Percentiles rank a stretch among this genome's conserved stretches.
These are phyloP conservation scores for Trachops cirrhosus DNA, from an alignment of 2,797 vertebrate genomes.

Conservation along the genomic window DNA sequence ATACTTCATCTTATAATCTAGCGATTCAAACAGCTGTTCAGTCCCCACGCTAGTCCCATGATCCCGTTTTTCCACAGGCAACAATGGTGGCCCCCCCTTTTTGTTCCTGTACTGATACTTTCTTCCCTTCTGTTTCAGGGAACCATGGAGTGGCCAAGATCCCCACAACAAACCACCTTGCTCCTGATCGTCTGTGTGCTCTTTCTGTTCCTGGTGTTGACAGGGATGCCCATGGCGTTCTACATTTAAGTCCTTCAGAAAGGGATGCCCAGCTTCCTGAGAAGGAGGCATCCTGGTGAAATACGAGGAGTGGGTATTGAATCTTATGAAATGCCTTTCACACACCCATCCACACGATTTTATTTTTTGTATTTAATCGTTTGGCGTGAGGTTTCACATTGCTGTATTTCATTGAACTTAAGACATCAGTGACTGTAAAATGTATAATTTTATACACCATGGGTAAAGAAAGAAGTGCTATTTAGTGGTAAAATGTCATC, in stretches of 20 bases:
- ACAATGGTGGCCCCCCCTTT: not conserved
- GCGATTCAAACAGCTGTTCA: not conserved
- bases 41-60: accelerated
- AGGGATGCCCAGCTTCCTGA: not conserved
- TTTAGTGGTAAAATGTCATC: not conserved
- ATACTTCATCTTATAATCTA: not conserved
- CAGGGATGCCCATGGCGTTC: conserved; percentile 67
- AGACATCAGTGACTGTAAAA: not conserved
- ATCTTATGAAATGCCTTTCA: not conserved
- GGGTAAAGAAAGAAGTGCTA: not conserved
- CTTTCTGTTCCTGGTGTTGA: conserved; percentile 70
- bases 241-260: not conserved
- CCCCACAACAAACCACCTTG: conserved; percentile 59
- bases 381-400: not conserved
- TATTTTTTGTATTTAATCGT: not conserved
- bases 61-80: not conserved
- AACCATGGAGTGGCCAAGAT: conserved; percentile 52
- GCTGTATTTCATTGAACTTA: not conserved
- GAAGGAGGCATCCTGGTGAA: not conserved
- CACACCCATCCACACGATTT: not conserved
- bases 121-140: conserved; percentile 43
- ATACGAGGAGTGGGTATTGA: not conserved
- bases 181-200: conserved; percentile 64
- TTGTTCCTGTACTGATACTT: not conserved
- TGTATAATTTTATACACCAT: not conserved